phyloP scores from a whole-genome alignment of 2,113 vertebrate species.

The Tachysurus fulvidraco region DNA sequence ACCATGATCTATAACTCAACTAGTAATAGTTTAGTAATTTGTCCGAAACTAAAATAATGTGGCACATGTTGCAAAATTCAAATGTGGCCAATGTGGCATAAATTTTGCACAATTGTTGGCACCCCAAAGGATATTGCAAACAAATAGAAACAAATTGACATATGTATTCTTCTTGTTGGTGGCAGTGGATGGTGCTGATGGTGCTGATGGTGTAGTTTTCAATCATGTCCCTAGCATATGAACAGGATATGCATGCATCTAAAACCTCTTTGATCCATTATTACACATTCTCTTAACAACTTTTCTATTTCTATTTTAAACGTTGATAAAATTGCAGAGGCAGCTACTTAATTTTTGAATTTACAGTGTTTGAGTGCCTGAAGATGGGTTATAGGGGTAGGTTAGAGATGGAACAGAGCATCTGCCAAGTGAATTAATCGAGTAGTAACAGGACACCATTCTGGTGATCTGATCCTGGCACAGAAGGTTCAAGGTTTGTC shows the following conservation, averaged over 20 bases:
- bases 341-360: background rate
- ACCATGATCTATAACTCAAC: too few relatives aligned
- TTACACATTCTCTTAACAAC: background rate
- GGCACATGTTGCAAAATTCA: too few relatives aligned
- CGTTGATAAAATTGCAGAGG: background rate
- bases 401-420: slow-evolving; percentile 62
- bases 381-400: slow-evolving; percentile 61
- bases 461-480: slow-evolving; percentile 63
- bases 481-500: slow-evolving; percentile 16
- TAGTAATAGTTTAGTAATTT: too few relatives aligned
- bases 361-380: background rate
- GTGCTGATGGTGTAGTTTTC: too few relatives aligned
- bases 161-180: too few relatives aligned
- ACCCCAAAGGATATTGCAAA: too few relatives aligned
- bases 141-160: too few relatives aligned
- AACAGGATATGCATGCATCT: background rate
- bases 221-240: background rate
- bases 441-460: slow-evolving; percentile 68
- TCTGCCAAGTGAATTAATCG: slow-evolving; percentile 67
- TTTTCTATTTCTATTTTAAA: background rate
- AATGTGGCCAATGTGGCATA: too few relatives aligned
- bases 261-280: too few relatives aligned
- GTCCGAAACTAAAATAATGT: too few relatives aligned
- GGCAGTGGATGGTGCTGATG: too few relatives aligned
- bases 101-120: too few relatives aligned